Percentiles rank a stretch among this genome's conserved stretches.
phyloP scores from a whole-genome alignment of 2,888 invertebrate genomes.

The Noctua janthe region DNA sequence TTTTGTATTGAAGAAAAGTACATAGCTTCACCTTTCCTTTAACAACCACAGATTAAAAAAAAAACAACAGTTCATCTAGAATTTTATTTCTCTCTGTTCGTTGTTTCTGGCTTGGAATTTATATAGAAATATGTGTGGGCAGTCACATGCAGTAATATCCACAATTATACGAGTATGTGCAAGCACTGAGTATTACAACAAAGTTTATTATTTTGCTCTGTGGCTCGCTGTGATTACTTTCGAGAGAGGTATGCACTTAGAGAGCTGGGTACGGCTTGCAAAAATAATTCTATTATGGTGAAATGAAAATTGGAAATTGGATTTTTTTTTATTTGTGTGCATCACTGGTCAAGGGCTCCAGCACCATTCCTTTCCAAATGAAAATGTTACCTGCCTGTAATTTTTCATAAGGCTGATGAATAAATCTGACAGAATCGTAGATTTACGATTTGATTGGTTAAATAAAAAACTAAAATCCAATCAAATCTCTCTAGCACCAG shows the following conservation, averaged over 20 bases:
- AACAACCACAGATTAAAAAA: constrained; percentile 28
- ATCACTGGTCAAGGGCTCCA: neutral
- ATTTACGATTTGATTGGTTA: neutral
- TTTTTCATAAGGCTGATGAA: neutral
- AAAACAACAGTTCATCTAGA: constrained; percentile 5
- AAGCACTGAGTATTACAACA: constrained; percentile 39
- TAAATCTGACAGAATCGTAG: neutral
- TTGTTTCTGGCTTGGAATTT: constrained; percentile 44
- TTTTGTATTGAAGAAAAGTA: neutral
- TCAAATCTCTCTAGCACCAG: too few relatives aligned
- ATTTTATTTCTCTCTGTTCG: constrained; percentile 25
- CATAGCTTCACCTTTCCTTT: neutral
- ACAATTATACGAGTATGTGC: constrained; percentile 54
- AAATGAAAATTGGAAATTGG: neutral
- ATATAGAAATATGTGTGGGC: constrained; percentile 36
- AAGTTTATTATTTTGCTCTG: constrained; percentile 64
- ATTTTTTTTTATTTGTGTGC: neutral
- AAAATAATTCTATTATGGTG: constrained; percentile 14
- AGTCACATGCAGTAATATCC: constrained; percentile 47
- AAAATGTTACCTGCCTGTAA: neutral
- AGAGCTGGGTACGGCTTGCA: constrained; percentile 72
- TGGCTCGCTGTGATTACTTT: constrained; percentile 77
- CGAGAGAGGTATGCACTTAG: constrained; percentile 77
- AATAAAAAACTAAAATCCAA: neutral
- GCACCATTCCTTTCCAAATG: too few relatives aligned